Base-by-base conservation (phyloP, 2,113 vertebrate genomes). In the Porphyrio hochstetteri region DNA sequence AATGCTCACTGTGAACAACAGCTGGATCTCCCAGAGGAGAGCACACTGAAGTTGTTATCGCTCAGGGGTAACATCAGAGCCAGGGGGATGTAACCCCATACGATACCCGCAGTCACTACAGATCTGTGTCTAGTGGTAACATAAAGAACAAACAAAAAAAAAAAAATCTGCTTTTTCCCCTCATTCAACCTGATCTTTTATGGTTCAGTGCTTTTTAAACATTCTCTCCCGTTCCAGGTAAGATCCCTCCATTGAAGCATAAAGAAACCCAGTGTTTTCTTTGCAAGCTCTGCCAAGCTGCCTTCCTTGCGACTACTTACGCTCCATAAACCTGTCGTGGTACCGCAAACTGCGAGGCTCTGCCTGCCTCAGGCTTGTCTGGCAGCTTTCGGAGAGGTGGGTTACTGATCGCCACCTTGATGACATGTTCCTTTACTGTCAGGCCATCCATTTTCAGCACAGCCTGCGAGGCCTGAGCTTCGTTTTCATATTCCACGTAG, bases 361-460 rank as follows among this genome's bases (percentile, higher is more conserved):
- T 96, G 91, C 96, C 91, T 1, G 97, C 86, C 57, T 98, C 98
- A 0, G 97, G 68, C 57, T 96, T 98, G 15, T 98, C 98, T 0
- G 97, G 95, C 25, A 64, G 40, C 57, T 96, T 99, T 55, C 99
- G 98, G 13, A 98, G 96, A 0, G 99, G 99, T 0, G 99, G 99
- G 82, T 99, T 99, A 79, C 99, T 99, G 93, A 99, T 99, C 4
- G 99, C 99, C 80, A 99, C 99, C 31, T 98, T 98, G 93, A 99
- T 98, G 64, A 97, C 97, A 2, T 99, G 98, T 19, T 97, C 98
- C 91, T 98, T 98, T 7, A 99, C 36, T 0, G 97, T 97, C 90
- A 96, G 98, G 16, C 99, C 98, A 0, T 99, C 99, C 99, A 99
- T 97, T 91, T 99, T 99, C 94, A 99, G 86, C 33, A 99, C 99